These are phyloP conservation scores for Dasypus novemcinctus DNA, from an alignment of 2,113 vertebrate species.

Conservation along the genomic window DNA sequence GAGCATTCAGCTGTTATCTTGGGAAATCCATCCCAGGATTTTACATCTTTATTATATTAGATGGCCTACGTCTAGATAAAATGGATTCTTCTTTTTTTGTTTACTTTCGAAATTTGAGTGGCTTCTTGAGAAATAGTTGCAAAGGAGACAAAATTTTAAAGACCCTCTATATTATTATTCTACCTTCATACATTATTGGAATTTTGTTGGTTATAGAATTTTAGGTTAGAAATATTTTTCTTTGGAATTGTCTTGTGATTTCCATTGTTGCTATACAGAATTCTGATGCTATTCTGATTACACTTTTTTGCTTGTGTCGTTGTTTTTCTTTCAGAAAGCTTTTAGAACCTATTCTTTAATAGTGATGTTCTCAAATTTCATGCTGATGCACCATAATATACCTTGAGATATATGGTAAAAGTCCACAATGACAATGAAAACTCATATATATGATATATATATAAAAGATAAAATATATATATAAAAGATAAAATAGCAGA, in stretches of 20 bases:
- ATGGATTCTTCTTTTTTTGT: not conserved
- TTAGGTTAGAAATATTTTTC: not conserved
- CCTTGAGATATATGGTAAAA: not conserved
- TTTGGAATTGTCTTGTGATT: not conserved
- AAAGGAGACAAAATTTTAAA: not conserved
- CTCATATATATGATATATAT: no score
- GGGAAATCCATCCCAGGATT: not conserved
- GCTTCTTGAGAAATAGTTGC: not conserved
- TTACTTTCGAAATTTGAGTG: not conserved
- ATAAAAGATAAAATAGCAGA: not conserved
- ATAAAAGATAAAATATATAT: no score
- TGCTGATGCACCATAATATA: not conserved
- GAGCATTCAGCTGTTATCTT: not conserved
- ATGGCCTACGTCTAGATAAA: not conserved
- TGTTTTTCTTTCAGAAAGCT: not conserved
- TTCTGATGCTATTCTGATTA: not conserved
- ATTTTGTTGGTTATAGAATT: not conserved
- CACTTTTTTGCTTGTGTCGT: not conserved
- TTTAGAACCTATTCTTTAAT: not conserved
- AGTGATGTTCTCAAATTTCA: not conserved
- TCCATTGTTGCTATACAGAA: not conserved
- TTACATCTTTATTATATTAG: not conserved
- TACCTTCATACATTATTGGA: not conserved
- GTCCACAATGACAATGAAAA: not conserved
- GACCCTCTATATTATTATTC: not conserved